Base-by-base conservation (phyloP, 1,140 invertebrate genomes). In the Oedothorax gibbosus region DNA sequence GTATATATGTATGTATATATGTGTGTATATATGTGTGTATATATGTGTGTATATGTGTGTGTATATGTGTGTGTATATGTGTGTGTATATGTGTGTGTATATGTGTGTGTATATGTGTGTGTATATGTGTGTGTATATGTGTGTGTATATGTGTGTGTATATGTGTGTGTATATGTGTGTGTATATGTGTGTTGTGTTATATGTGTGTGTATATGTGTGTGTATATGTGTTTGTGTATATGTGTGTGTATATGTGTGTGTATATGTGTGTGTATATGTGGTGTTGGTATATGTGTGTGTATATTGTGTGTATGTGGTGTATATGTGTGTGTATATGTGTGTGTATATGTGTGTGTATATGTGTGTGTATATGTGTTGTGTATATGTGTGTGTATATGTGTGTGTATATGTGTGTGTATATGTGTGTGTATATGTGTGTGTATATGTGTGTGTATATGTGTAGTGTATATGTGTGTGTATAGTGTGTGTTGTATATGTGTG, bases 11-110 rank as follows among this genome's bases (percentile, higher is more conserved):
- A 68, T 68, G n/a, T 68, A 68, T 68, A 20, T 68, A 68, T 68
- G n/a, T 68, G 21, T 68, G n/a, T 68, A 68, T 68, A 21, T 68
- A 18, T 68, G n/a, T 68, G 20, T 68, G 65, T 68, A 68, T 68
- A 21, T 68, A 68, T 68, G 65, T 68, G 20, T 68, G n/a, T 68
- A 68, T 68, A 20, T 68, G 20, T 68, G n/a, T 68, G 21, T 68
- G n/a, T 68, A 68, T 68, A 20, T 68, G 20, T 68, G n/a, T 21
- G 21, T 18, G n/a, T 68, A 68, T 68, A 21, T 68, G 21, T 68
- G n/a, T 68, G 20, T 68, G 65, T 68, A 68, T 68, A 21, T 68
- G 20, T 68, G 65, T 68, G 20, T 68, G n/a, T 68, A 18, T 68
- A 21, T 68, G 20, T 68, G n/a, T 21, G 21, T 68, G n/a, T 68